These are phyloP conservation scores for Sterrhoptilus dennistouni DNA, from an alignment of 2,113 vertebrate genomes.

Conservation along the genomic window DNA sequence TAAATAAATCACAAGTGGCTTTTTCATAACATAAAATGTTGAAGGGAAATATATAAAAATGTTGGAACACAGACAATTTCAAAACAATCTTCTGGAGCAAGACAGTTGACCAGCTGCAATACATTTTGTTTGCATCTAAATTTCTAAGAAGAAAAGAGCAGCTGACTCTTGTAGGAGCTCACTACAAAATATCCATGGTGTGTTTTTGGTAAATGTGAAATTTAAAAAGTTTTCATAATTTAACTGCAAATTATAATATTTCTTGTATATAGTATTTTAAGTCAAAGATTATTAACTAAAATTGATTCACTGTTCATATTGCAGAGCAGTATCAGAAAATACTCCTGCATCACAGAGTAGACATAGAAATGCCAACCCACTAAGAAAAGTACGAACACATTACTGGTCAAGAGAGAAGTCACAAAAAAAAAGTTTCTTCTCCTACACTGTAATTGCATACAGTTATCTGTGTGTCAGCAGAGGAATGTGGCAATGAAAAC, in stretches of 20 bases:
- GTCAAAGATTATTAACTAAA: background rate
- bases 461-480: background rate
- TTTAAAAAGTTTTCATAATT: background rate
- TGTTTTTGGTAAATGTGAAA: background rate
- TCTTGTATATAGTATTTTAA: background rate
- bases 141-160: background rate
- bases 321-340: background rate
- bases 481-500: background rate
- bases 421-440: background rate
- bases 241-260: background rate
- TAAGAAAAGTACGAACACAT: background rate
- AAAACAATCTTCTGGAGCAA: conserved; percentile 35
- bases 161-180: background rate
- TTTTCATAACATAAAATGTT: background rate
- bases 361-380: background rate
- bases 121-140: conserved; percentile 5
- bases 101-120: background rate
- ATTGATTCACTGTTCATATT: background rate
- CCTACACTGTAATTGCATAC: background rate
- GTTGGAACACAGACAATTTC: background rate
- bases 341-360: background rate
- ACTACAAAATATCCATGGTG: background rate
- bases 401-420: background rate
- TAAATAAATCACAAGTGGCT: conserved; percentile 46
- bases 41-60: conserved; percentile 25